Evolutionary conservation across 2,113 vertebrate genomes (phyloP), one percentile per base, ranked within the genome.

Genomic region (Trogon surrucura): DNA sequence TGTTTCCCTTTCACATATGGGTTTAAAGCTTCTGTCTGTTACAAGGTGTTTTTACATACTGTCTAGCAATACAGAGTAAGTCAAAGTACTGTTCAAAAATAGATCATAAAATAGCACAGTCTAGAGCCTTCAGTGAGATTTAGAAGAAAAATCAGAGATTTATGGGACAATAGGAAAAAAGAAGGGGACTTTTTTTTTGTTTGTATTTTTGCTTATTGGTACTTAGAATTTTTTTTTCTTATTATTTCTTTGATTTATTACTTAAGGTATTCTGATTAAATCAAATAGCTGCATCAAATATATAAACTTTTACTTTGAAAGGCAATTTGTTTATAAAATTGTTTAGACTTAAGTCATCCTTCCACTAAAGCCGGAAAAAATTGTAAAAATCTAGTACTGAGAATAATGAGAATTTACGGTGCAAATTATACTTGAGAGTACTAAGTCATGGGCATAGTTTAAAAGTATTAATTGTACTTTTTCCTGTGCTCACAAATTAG

Each of bases 171-270:
- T 8, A 60, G 38, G 38, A 81, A 51, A 29, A 25, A 20, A 2
- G 3, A 7, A 10, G 18, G 4, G 41, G 41, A 41, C 41, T 41
- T 41, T 41, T 41, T 41, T 41, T 41, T 3, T 2, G 2, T 5
- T 79, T 47, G 32, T 71, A 73, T 81, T 41, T 41, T 41, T 84
- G 4, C 14, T 77, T 87, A 45, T 22, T 87, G 26, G 2, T 57
- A 8, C 12, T 34, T 50, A n/a, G 11, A 29, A 4, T 0, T 0
- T 3, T 25, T 47, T 71, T 50, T 71, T 58, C 16, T 53, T 65
- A 38, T 4, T 57, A 36, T 66, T 78, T 86, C 20, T 91, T 88
- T 82, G 18, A 54, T 54, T 30, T 27, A 36, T 82, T 85, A 32
- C 5, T 79, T 81, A 47, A 47, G 0, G 0, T 67, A 71, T n/a